Evolutionary conservation across 2,797 vertebrate genomes (phyloP).

Genomic region (Karalla daura): DNA sequence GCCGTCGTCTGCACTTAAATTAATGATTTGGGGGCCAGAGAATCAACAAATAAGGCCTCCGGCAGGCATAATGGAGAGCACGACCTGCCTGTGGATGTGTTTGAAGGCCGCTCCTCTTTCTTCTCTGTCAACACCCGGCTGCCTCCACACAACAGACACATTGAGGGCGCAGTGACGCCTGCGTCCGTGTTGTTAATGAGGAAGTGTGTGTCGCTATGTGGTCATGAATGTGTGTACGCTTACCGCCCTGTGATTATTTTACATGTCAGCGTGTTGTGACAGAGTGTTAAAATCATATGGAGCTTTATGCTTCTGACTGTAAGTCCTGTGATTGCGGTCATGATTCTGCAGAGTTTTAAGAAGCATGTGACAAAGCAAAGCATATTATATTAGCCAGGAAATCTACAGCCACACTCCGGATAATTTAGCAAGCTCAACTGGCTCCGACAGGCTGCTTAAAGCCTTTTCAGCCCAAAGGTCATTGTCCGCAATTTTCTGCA

Average conservation of each 20-base stretch:
- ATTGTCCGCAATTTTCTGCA: conserved; percentile 55
- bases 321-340: conserved; percentile 39
- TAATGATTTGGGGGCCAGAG: conserved; percentile 81
- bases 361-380: conserved; percentile 55
- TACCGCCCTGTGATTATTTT: conserved; percentile 68
- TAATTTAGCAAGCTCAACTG: conserved; percentile 45
- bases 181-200: conserved; percentile 55
- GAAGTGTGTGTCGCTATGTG: conserved; percentile 57
- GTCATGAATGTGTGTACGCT: conserved; percentile 59
- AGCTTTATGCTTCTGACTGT: conserved; percentile 32
- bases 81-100: conserved; percentile 74
- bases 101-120: conserved; percentile 79
- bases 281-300: conserved; percentile 54
- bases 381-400: conserved; percentile 44
- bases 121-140: conserved; percentile 81
- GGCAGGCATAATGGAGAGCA: conserved; percentile 70
- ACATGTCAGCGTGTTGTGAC: conserved; percentile 61
- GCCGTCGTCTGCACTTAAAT: conserved; percentile 78
- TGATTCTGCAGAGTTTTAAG: conserved; percentile 10
- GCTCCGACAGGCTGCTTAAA: conserved; percentile 45
- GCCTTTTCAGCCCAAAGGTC: conserved; percentile 51
- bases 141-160: conserved; percentile 73
- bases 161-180: conserved; percentile 68
- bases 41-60: conserved; percentile 82
- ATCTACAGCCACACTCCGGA: conserved; percentile 16